Base-by-base conservation (phyloP, 2,888 invertebrate genomes). In the Phyllotreta striolata region DNA sequence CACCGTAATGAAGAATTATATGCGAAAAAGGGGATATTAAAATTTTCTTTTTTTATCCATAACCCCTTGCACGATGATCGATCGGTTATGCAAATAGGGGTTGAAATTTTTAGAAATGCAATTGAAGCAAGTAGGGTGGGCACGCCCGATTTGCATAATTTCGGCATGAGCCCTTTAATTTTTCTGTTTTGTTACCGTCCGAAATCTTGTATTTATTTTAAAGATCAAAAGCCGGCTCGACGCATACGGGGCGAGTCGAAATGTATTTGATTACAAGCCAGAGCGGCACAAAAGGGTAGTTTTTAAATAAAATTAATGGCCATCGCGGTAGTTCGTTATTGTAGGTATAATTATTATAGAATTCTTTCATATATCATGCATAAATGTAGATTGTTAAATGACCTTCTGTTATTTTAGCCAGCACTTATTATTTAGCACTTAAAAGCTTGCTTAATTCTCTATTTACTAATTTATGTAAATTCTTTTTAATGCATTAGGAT, bases 21-120 rank as follows among this genome's bases (percentile, higher is more conserved):
- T 47, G 55, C 43, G 38, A 12, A 64, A 66, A 70, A 62, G 63
- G 70, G 67, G 64, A 67, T 70, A 69, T 70, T 70, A 54, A 66
- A 69, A 69, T 70, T 67, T 66, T 65, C 57, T 61, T 52, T n/a
- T 10, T n/a, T 9, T n/a, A n/a, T 39, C 52, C 52, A 63, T 59
- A 66, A 64, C 66, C 60, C 35, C 38, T 12, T 7, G 10, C 12
- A 44, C 41, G 37, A 43, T 70, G 70, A 70, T 70, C 64, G 70
- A 70, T 70, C 63, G 67, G 64, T 47, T 68, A 68, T 70, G 68
- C 60, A 66, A 70, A 70, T 68, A 68, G 68, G 70, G 70, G 70
- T 63, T 54, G 65, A 70, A 70, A 68, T 63, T 61, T 24, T 24
- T 64, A 66, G 64, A 69, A 66, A 62, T 63, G 61, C 67, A 64